Conservation (phyloP, 2,113 vertebrate species). For the Cacatua alba region DNA sequence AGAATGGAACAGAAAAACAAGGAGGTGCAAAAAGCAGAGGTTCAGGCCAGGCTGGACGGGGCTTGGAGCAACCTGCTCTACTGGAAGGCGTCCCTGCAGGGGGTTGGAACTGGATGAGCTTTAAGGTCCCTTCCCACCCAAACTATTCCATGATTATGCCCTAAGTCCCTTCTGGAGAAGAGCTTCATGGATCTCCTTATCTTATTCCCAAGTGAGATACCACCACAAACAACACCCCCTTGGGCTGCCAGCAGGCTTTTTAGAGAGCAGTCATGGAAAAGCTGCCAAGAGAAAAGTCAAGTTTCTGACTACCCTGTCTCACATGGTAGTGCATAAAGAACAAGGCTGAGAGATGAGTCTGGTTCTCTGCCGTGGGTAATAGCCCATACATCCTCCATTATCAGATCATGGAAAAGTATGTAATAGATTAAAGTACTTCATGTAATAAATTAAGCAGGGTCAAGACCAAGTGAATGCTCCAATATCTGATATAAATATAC, state of each 20-base stretch:
- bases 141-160: neutral
- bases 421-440: neutral
- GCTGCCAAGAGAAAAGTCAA: neutral
- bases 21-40: neutral
- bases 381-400: neutral
- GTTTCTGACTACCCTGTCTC: neutral
- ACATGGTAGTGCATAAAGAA: neutral
- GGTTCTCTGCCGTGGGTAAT: neutral
- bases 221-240: neutral
- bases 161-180: neutral
- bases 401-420: neutral
- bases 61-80: neutral
- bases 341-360: neutral
- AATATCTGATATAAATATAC: accelerated
- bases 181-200: neutral
- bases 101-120: neutral
- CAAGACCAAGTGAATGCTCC: neutral
- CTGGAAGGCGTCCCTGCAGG: neutral
- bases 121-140: neutral
- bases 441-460: neutral
- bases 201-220: neutral
- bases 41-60: neutral
- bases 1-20: neutral
- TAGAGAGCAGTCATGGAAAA: neutral
- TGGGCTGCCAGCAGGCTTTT: neutral